Conservation (phyloP, 2,797 vertebrate genomes). For the Pangasius larnaudii region DNA sequence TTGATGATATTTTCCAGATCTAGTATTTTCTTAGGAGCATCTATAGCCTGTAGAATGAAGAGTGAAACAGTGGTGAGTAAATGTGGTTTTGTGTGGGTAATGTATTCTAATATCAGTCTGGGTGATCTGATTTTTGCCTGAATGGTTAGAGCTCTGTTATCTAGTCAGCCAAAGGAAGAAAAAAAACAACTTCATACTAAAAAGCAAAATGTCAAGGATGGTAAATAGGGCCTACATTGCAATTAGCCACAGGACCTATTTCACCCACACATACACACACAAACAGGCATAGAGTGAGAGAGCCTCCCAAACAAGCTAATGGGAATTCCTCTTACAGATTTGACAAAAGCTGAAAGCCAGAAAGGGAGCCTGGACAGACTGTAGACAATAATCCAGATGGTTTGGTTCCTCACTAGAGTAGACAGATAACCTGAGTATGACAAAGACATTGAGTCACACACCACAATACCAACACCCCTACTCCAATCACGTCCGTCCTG, state of each 20-base stretch:
- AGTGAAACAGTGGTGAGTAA: conserved; percentile 43
- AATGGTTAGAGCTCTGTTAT: conserved; percentile 69
- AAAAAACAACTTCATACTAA: conserved; percentile 63
- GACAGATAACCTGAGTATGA: conserved; percentile 57
- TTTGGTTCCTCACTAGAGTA: conserved; percentile 58
- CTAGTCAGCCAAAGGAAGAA: conserved; percentile 70
- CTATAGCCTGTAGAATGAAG: not conserved
- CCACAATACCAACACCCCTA: conserved; percentile 56
- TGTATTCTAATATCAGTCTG: conserved; percentile 64
- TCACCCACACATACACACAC: conserved; percentile 26
- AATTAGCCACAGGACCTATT: conserved; percentile 68
- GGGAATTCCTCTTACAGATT: conserved; percentile 77
- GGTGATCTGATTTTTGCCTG: conserved; percentile 68
- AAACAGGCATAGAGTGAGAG: conserved; percentile 31
- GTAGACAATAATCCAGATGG: conserved; percentile 70
- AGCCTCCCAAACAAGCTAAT: conserved; percentile 72
- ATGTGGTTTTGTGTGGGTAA: conserved; percentile 50
- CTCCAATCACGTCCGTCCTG: conserved; percentile 58
- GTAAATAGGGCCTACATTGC: conserved; percentile 71
- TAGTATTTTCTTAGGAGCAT: not conserved
- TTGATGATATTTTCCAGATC: not conserved
- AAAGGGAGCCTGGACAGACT: conserved; percentile 63
- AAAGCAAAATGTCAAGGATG: conserved; percentile 75
- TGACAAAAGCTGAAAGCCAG: conserved; percentile 70
- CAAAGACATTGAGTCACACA: conserved; percentile 47